These are phyloP conservation scores for Sciurus carolinensis DNA, from an alignment of 2,797 vertebrate genomes.

Conservation along the genomic window DNA sequence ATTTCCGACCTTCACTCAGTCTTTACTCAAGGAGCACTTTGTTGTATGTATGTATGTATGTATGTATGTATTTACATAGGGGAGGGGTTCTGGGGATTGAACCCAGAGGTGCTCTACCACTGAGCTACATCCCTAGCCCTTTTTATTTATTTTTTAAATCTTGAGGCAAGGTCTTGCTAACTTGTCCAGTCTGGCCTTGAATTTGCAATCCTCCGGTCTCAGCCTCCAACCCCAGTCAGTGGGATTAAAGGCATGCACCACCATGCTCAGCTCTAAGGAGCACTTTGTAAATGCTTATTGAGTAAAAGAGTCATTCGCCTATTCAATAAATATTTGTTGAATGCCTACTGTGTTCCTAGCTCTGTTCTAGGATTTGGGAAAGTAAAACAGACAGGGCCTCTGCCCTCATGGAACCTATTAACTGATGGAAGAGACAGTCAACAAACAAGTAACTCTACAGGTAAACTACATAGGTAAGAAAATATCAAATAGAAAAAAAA, in stretches of 20 bases:
- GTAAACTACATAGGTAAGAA: background rate
- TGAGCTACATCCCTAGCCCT: no score
- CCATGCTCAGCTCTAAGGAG: no score
- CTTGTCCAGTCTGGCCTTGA: no score
- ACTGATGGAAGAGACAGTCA: background rate
- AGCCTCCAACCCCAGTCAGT: no score
- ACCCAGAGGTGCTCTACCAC: no score
- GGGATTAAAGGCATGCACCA: no score
- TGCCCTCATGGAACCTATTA: background rate
- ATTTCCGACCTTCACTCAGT: background rate
- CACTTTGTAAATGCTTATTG: background rate
- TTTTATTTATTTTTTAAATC: no score
- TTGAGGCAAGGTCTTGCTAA: no score
- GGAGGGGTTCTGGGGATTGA: no score
- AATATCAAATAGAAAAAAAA: slow-evolving; percentile 14
- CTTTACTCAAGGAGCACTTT: background rate
- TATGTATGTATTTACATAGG: no score
- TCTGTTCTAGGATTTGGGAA: background rate
- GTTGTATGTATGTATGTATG: no score
- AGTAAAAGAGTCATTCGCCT: background rate
- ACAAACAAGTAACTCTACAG: background rate
- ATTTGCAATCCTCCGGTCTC: no score
- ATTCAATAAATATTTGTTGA: background rate
- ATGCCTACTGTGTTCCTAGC: background rate
- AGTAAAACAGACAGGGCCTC: background rate